phyloP scores from a whole-genome alignment of 2,113 vertebrate genomes.

The Dolichallabes microphthalmus region DNA sequence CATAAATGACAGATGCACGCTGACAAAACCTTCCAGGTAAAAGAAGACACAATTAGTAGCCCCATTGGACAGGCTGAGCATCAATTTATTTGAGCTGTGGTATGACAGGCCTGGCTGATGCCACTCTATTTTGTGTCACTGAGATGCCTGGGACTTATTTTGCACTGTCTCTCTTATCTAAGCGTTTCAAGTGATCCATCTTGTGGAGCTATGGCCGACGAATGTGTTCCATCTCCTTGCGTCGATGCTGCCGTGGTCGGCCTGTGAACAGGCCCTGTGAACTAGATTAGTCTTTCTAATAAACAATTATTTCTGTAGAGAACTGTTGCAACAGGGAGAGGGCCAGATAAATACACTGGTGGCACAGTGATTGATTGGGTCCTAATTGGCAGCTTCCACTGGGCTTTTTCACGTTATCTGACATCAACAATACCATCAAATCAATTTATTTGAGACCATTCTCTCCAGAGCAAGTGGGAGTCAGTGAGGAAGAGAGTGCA shows the following conservation, averaged over 20 bases:
- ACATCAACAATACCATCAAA: slow-evolving; percentile 64
- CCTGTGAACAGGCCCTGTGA: slow-evolving; percentile 50
- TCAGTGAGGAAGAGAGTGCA: slow-evolving; percentile 41
- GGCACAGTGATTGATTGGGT: slow-evolving; percentile 65
- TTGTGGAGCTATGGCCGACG: slow-evolving; percentile 52
- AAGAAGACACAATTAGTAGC: slow-evolving; percentile 77
- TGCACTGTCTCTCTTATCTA: slow-evolving; percentile 59
- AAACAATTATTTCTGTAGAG: slow-evolving; percentile 70
- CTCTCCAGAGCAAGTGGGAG: slow-evolving; percentile 46
- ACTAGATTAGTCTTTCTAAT: slow-evolving; percentile 67
- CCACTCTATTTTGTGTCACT: slow-evolving; percentile 53
- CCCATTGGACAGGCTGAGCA: slow-evolving; percentile 70
- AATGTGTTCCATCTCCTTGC: slow-evolving; percentile 59
- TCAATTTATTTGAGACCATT: slow-evolving; percentile 64
- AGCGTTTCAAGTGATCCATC: slow-evolving; percentile 54
- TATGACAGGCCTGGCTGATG: slow-evolving; percentile 64
- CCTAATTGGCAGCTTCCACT: slow-evolving; percentile 57
- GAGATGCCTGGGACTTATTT: slow-evolving; percentile 56
- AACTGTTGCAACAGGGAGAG: slow-evolving; percentile 43
- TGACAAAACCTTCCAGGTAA: slow-evolving; percentile 71
- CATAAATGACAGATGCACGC: slow-evolving; percentile 72
- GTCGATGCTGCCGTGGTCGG: slow-evolving; percentile 48
- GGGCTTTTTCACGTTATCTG: slow-evolving; percentile 59
- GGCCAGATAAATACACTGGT: slow-evolving; percentile 56
- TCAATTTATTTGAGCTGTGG: slow-evolving; percentile 71